Base-by-base conservation (phyloP, 2,797 vertebrate genomes). In the Tympanoctomys barrerae region DNA sequence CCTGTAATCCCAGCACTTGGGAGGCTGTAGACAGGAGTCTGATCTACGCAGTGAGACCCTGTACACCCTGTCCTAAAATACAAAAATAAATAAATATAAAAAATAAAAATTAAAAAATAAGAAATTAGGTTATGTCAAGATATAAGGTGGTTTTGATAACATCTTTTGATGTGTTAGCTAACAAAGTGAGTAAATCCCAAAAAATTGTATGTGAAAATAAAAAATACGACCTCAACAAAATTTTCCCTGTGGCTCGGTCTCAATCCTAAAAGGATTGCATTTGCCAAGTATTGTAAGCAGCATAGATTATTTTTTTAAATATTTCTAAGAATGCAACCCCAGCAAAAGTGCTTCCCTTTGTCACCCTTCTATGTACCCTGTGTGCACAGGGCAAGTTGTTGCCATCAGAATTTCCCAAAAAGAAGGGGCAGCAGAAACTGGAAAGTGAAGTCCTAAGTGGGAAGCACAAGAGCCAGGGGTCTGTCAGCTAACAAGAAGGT, bases 281-380 rank as follows among this genome's bases (percentile, higher is more conserved):
- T 81, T 88, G 26, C 68, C 42, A 92, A 81, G 66, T 64, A 64
- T 31, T 89, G 26, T 89, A 81, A 85, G 28, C 80, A 82, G 68
- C 42, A n/a, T 19, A 33, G 19, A 19, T 84, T 46, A 7, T 42
- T 85, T 90, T 79, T n/a, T 0, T 54, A 88, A 77, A 13, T 8
- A 42, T 91, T 90, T 82, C 49, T 85, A 36, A 75, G 59, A 62
- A 61, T 36, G 59, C 79, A 70, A 33, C 49, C 31, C n/a, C 28
- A 33, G 33, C 7, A 71, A n/a, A 87, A 87, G 46, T 57, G 11
- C 42, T 88, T 87, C 80, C 7, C 0, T 18, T 42, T 93, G 33
- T 22, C 31, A 16, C 0, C 54, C 16, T 22, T 39, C 71, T 79
- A 26, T 46, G 42, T 7, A 52, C 3, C 31, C 36, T 0, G 1